A percentile compares a stretch with the other conserved stretches of the same genome.
Conservation (phyloP, 2,113 vertebrate species). For the Marmota monax region DNA sequence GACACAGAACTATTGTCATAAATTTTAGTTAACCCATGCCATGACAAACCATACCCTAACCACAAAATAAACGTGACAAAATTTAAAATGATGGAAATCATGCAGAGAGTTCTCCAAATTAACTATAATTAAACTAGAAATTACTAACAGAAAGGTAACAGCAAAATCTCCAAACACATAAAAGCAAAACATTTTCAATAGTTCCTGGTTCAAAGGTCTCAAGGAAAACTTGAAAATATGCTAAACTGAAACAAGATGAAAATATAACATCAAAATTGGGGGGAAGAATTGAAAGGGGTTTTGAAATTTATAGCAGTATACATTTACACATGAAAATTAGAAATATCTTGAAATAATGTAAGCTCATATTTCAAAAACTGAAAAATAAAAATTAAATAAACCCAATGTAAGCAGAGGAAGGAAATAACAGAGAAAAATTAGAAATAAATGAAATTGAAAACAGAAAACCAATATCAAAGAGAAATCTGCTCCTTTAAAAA, state of each 20-base stretch:
- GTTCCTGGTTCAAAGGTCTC: not conserved
- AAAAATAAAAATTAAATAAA: not conserved
- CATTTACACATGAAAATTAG: not conserved
- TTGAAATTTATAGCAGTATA: not conserved
- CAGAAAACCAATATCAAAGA: not conserved
- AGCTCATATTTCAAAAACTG: not conserved
- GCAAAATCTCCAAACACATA: not conserved
- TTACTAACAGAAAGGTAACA: not conserved
- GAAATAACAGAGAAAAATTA: not conserved
- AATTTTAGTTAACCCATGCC: not conserved
- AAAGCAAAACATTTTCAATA: not conserved
- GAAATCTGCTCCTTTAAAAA: not conserved
- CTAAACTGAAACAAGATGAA: not conserved
- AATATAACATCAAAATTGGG: not conserved
- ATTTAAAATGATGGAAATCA: not conserved
- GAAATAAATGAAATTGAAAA: not conserved
- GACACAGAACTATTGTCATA: not conserved
- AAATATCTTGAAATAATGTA: not conserved
- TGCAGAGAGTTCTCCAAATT: not conserved
- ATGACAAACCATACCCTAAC: not conserved
- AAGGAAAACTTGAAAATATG: not conserved
- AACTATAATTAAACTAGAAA: not conserved
- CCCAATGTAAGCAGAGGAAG: not conserved
- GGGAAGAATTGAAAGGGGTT: not conserved
- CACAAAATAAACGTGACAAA: not conserved